phyloP scores from a whole-genome alignment of 2,797 vertebrate genomes.

The Adelosebastes latens region DNA sequence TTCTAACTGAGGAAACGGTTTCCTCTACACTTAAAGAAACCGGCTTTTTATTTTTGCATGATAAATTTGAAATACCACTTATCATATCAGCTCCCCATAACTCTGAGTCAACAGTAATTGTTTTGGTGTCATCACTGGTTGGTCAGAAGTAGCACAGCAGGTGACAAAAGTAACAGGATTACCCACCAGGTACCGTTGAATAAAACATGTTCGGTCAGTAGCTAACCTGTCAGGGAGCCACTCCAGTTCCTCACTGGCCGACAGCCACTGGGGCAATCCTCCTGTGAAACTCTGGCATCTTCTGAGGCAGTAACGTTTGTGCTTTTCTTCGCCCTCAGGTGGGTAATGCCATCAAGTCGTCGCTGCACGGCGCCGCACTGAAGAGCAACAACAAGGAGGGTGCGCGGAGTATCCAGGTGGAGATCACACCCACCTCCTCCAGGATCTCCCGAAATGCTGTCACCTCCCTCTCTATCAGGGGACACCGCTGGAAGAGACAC shows the following conservation, averaged over 20 bases:
- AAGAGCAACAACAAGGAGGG: slow-evolving; percentile 94
- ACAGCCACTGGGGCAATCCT: not conserved
- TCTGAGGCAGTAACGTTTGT: not conserved
- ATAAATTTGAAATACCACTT: not conserved
- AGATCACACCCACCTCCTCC: slow-evolving; percentile 96
- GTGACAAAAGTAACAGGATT: not conserved
- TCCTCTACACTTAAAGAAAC: not conserved
- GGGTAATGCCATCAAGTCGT: slow-evolving; percentile 97
- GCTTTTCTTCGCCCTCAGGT: slow-evolving; percentile 80
- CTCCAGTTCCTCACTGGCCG: not conserved
- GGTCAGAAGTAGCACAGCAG: not conserved
- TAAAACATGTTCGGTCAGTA: not conserved
- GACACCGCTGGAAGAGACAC: slow-evolving; percentile 98
- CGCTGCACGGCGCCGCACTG: slow-evolving; percentile 89
- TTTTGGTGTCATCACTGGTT: not conserved
- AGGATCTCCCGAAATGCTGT: slow-evolving; percentile 98
- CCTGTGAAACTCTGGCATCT: not conserved
- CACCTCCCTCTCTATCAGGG: slow-evolving; percentile 97
- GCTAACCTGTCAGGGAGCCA: not conserved
- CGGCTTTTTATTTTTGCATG: not conserved
- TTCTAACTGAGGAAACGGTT: not conserved
- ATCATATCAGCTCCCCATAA: not conserved
- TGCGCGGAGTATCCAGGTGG: slow-evolving; percentile 94
- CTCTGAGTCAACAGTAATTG: not conserved
- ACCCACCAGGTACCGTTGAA: not conserved